Conservation (phyloP, 2,888 invertebrate species). For the Caprella mutica region DNA sequence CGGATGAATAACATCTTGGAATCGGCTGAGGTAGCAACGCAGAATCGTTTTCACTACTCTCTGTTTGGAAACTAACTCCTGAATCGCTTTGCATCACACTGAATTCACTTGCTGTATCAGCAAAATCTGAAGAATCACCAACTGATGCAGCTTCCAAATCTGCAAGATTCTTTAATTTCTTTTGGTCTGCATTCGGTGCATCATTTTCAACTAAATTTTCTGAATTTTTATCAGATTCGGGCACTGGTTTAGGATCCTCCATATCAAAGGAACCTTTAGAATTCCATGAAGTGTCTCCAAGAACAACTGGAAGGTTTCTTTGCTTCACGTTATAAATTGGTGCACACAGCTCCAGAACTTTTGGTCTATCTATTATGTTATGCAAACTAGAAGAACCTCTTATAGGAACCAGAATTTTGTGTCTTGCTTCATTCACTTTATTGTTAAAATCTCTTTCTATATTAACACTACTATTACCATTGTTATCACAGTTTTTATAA, state of each 20-base stretch:
- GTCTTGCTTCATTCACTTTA: no score
- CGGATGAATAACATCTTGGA: slow-evolving; percentile 30
- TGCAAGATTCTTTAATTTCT: not conserved
- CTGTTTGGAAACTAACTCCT: slow-evolving; percentile 19
- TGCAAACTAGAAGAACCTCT: slow-evolving; percentile 4
- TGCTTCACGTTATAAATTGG: slow-evolving; percentile 2
- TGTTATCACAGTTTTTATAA: slow-evolving; percentile 8
- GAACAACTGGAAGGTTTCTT: no score
- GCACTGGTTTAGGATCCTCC: no score
- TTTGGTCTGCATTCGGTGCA: not conserved
- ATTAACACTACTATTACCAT: no score
- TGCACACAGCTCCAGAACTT: slow-evolving; percentile 4
- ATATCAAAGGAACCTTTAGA: no score
- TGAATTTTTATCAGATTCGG: no score
- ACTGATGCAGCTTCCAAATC: not conserved
- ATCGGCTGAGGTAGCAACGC: slow-evolving; percentile 15
- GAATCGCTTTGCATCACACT: slow-evolving; percentile 31
- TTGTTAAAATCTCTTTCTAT: no score
- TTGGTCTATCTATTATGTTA: not conserved
- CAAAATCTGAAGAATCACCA: not conserved
- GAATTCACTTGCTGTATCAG: not conserved
- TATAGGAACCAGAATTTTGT: slow-evolving; percentile 6
- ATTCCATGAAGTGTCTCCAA: no score
- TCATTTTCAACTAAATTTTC: not conserved
- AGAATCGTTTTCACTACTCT: not conserved